Percentiles rank a stretch among this genome's conserved stretches.
These are phyloP conservation scores for Pseudochromis fuscus DNA, from an alignment of 2,797 vertebrate genomes.

Conservation along the genomic window DNA sequence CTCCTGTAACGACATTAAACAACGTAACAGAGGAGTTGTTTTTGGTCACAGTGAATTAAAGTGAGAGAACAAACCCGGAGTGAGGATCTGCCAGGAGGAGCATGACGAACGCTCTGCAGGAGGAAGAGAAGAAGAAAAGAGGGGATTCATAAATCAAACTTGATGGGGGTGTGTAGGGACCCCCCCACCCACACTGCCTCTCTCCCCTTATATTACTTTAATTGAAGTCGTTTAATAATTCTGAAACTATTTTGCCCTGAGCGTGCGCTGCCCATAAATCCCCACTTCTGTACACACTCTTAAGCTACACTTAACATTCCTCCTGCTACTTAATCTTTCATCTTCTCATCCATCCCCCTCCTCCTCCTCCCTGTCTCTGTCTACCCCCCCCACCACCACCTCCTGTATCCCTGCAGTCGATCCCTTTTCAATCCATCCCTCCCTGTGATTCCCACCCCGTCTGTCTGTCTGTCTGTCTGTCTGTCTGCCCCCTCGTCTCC, in stretches of 20 bases:
- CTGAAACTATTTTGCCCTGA: slow-evolving; percentile 83
- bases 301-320: slow-evolving; percentile 86
- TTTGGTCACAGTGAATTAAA: too few species aligned
- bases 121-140: slow-evolving; percentile 51
- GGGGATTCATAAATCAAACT: slow-evolving; percentile 72
- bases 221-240: slow-evolving; percentile 87
- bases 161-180: slow-evolving; percentile 47
- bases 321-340: slow-evolving; percentile 82
- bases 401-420: slow-evolving; percentile 43
- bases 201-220: slow-evolving; percentile 84
- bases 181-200: slow-evolving; percentile 31
- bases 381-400: slow-evolving; percentile 47
- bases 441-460: slow-evolving; percentile 41
- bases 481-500: background rate
- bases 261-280: slow-evolving; percentile 83
- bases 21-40: too few species aligned
- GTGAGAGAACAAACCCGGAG: background rate
- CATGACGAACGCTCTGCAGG: slow-evolving; percentile 37
- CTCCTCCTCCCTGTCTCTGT: slow-evolving; percentile 47
- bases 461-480: slow-evolving; percentile 46
- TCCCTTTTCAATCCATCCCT: slow-evolving; percentile 27
- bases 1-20: too few species aligned
- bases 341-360: slow-evolving; percentile 68
- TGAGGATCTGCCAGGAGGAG: slow-evolving; percentile 23
- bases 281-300: slow-evolving; percentile 78